Percentiles rank a stretch among this genome's conserved stretches.
These are phyloP conservation scores for Oryctes rhinoceros DNA, from an alignment of 1,140 invertebrate species.

Conservation along the genomic window DNA sequence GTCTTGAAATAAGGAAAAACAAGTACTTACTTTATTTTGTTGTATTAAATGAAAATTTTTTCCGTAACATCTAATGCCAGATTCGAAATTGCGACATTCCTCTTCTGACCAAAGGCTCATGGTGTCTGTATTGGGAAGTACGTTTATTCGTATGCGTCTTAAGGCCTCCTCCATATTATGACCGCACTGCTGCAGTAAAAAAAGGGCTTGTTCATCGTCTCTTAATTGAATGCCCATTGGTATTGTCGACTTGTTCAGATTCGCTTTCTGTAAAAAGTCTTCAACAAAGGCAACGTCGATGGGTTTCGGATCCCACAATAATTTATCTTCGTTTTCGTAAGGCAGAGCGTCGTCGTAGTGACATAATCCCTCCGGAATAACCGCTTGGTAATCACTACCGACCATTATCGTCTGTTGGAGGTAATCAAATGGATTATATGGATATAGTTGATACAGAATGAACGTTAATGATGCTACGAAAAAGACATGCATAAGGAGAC, in stretches of 20 bases:
- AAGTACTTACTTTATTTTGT: slow-evolving; percentile 81
- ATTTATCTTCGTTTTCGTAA: slow-evolving; percentile 96
- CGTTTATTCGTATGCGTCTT: slow-evolving; percentile 82
- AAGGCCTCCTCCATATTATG: slow-evolving; percentile 94
- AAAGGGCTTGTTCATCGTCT: slow-evolving; percentile 95
- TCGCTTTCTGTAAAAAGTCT: slow-evolving; percentile 79
- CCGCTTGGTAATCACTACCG: slow-evolving; percentile 92
- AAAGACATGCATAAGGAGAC: slow-evolving; percentile 15
- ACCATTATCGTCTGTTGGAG: slow-evolving; percentile 87
- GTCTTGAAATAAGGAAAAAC: background rate
- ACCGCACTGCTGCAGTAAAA: slow-evolving; percentile 90
- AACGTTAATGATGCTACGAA: background rate
- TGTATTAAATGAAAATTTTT: slow-evolving; percentile 97
- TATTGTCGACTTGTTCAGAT: slow-evolving; percentile 67
- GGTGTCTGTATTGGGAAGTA: slow-evolving; percentile 73
- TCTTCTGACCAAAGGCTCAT: slow-evolving; percentile 96
- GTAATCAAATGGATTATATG: background rate
- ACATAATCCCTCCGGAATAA: slow-evolving; percentile 89
- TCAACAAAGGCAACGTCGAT: slow-evolving; percentile 80
- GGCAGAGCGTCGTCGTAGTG: slow-evolving; percentile 92
- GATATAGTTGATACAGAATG: slow-evolving; percentile 14
- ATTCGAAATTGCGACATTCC: slow-evolving; percentile 97
- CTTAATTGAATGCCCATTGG: slow-evolving; percentile 82
- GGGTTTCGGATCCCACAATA: slow-evolving; percentile 89
- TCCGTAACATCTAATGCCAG: slow-evolving; percentile 88